Base-by-base conservation (phyloP, 2,888 invertebrate genomes). In the Iphiclides podalirius region DNA sequence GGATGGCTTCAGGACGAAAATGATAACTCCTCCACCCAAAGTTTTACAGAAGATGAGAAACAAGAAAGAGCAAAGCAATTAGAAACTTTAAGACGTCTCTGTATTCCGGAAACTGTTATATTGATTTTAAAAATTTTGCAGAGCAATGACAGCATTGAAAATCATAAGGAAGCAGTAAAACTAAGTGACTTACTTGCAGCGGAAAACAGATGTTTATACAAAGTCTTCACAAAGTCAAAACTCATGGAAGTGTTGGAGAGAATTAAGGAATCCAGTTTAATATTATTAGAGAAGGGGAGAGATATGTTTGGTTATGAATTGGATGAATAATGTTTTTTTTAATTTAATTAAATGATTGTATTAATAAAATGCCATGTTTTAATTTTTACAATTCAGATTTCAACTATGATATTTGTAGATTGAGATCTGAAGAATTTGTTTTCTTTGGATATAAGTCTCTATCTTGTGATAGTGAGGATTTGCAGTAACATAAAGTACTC, bases 1-100 rank as follows among this genome's bases (percentile, higher is more conserved):
- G 97, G 98, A 3, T 98, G 98, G 98, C 90, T 98, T 52, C 91
- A 92, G 36, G 97, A 97, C 72, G 90, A 92, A 11, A 90, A 77
- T 57, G 89, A 89, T 37, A 79, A 88, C 12, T 85, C 88, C 44
- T 89, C 89, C 52, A 89, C 89, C 0, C 59, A 66, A 4, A 83
- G 80, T 15, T 86, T 75, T 23, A 81, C 70, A 58, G 88, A 90
- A 53, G 78, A 87, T 48, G 89, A 90, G 41, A 77, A 75, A 35
- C 59, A 76, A 13, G 89, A 89, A 31, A 91, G 96, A 61, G 75
- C 85, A 6, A 91, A 93, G 59, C 95, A 96, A 74, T 78, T 96
- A 75, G 90, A 92, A 44, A 91, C 94, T 59, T 85, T 98, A 36
- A 91, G 97, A 40, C 92, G 93, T 54, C 89, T 94, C 13, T 96